These are phyloP conservation scores for Uloborus diversus DNA, from an alignment of 1,140 invertebrate species.

Conservation along the genomic window DNA sequence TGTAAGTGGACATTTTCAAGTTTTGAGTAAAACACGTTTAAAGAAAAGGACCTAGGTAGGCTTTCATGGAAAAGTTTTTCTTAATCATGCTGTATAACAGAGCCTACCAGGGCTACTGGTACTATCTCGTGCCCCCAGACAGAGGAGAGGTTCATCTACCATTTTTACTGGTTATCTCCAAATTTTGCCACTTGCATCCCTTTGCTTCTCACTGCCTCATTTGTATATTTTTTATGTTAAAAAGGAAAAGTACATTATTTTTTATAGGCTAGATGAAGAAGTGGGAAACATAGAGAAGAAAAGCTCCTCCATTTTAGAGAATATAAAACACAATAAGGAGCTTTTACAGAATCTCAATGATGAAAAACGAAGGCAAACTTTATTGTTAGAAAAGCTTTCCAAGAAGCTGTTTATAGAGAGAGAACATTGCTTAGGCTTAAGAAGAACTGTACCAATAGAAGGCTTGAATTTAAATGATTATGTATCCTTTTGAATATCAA, in stretches of 20 bases:
- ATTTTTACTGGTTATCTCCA: too few species aligned
- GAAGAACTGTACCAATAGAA: conserved; percentile 4
- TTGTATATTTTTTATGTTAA: neutral
- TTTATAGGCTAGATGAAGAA: conserved; percentile 24
- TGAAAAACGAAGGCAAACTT: conserved; percentile 10
- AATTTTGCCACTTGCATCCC: neutral
- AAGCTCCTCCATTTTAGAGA: neutral
- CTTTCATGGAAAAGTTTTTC: neutral
- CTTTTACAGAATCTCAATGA: neutral
- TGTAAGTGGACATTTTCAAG: too few species aligned
- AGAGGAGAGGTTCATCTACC: too few species aligned
- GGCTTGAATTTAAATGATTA: neutral
- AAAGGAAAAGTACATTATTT: neutral
- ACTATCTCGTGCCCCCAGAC: neutral
- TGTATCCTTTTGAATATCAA: neutral
- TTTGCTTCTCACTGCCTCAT: neutral
- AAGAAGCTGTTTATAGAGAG: conserved; percentile 22
- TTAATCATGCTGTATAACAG: neutral
- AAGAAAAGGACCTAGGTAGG: too few species aligned
- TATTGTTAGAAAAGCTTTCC: conserved; percentile 6
- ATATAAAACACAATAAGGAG: neutral
- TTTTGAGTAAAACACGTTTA: too few species aligned
- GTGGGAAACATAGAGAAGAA: conserved; percentile 9
- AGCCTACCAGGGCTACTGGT: neutral
- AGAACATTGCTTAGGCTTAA: conserved; percentile 21